A percentile compares a stretch with the other conserved stretches of the same genome.
These are phyloP conservation scores for Bactericera cockerelli DNA, from an alignment of 1,140 invertebrate genomes.

Conservation along the genomic window DNA sequence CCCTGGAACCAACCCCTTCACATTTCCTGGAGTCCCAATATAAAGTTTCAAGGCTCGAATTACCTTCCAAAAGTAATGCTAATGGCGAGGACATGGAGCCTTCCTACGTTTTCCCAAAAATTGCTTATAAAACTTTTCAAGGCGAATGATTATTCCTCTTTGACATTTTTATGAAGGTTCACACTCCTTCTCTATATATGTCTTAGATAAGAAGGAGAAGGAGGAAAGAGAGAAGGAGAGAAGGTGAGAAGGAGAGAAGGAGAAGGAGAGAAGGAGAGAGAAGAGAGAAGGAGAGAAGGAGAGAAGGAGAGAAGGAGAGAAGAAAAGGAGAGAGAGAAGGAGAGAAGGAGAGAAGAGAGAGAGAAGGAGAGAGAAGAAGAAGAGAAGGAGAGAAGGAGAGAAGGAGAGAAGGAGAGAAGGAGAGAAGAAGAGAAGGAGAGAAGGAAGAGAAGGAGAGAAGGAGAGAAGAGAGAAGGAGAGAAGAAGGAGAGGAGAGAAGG, in stretches of 20 bases:
- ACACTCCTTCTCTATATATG: no score
- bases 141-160: no score
- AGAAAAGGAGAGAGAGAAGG: slow-evolving; percentile 5
- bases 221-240: slow-evolving; percentile 11
- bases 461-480: slow-evolving; percentile 22
- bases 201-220: not conserved
- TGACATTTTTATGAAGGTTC: no score
- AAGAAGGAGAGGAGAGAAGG: not conserved
- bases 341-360: slow-evolving; percentile 19
- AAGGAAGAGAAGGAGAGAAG: slow-evolving; percentile 26
- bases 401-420: slow-evolving; percentile 21
- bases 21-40: no score
- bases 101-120: no score
- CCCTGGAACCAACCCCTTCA: no score
- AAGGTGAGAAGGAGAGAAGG: not conserved
- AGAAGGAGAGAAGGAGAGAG: slow-evolving; percentile 12
- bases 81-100: no score
- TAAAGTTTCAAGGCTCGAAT: no score
- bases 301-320: slow-evolving; percentile 1
- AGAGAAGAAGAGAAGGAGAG: slow-evolving; percentile 19
- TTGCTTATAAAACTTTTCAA: no score
- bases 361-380: slow-evolving; percentile 17
- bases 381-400: slow-evolving; percentile 15
- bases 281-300: slow-evolving; percentile 12
- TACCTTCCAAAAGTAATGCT: no score